These are phyloP conservation scores for Aspidapion aeneum DNA, from an alignment of 2,888 invertebrate species.

Conservation along the genomic window DNA sequence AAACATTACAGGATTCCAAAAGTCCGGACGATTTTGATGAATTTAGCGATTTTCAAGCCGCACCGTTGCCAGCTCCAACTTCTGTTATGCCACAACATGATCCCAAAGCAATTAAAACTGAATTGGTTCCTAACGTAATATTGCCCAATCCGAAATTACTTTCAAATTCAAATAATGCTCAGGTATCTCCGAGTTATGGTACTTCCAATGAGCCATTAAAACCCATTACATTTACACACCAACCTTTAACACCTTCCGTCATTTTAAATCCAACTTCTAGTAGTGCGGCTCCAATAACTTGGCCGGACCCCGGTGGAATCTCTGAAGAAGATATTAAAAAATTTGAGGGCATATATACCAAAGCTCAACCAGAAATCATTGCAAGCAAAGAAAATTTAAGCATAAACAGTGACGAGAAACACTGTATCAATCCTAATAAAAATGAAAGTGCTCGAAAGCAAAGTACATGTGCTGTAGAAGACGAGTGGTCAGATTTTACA, in stretches of 20 bases:
- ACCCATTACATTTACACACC: constrained; percentile 17
- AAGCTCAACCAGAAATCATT: constrained; percentile 10
- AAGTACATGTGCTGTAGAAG: background rate
- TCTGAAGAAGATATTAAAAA: constrained; percentile 43
- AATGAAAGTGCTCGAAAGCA: background rate
- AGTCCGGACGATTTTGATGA: constrained; percentile 39
- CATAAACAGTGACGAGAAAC: constrained; percentile 1
- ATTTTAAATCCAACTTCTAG: constrained; percentile 6
- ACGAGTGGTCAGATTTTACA: background rate
- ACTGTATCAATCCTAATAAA: background rate
- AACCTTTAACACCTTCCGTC: constrained; percentile 35
- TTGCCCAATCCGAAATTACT: too few species aligned
- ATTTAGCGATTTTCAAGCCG: constrained; percentile 45
- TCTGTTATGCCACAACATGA: background rate
- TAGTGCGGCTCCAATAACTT: constrained; percentile 52
- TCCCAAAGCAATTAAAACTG: background rate
- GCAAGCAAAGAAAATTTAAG: constrained; percentile 12
- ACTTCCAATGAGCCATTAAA: constrained; percentile 19
- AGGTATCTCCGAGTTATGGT: background rate
- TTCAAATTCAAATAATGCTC: background rate
- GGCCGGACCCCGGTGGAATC: constrained; percentile 59
- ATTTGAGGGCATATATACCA: constrained; percentile 39
- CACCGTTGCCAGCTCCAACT: constrained; percentile 9
- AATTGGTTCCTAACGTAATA: too few species aligned
- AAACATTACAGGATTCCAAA: background rate